Base-by-base conservation (phyloP, 2,888 invertebrate species). In the Mycalesis mineus region DNA sequence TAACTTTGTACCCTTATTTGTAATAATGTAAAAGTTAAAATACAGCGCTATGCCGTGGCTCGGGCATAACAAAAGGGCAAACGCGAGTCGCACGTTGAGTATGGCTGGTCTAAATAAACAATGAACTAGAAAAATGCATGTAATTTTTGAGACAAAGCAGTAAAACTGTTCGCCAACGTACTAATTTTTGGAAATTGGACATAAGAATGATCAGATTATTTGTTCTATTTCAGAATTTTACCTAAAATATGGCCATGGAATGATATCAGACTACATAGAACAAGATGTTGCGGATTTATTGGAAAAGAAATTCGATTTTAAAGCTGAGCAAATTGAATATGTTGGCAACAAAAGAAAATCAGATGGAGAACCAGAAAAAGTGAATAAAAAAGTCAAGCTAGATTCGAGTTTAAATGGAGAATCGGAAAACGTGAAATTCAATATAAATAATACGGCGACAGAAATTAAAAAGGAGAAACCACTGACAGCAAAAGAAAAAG, bases 261-360 rank as follows among this genome's bases (percentile, higher is more conserved):
- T 96, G 61, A 89, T 96, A 45, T 94, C 95, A 0, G 95, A 95
- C 70, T 96, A 96, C 77, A 84, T 96, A 31, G 91, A 93, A 70
- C 92, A 93, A 44, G 93, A 94, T 64, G 77, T 96, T 53, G 90
- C 92, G 54, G 91, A 91, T 56, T 91, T 92, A 70, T 84, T 96
- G 53, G 91, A 91, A 51, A 91, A 91, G 55, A 90, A 91, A 74
- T 91, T 96, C 64, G 91, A 94, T 67, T 90, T 95, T 54, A 92
- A 93, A 45, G 91, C 92, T 62, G 93, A 94, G 45, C 72, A 83
- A 70, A 87, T 87, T 57, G 85, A 88, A 73, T 75, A 77, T 63
- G 71, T 87, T 57, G 84, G 88, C 9, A 85, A 86, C 50, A 92
- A 91, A 73, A 77, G 93, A 39, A 93, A 94, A 80, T 88, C 87